Conservation (phyloP, 2,113 vertebrate genomes). For the Turnix velox region DNA sequence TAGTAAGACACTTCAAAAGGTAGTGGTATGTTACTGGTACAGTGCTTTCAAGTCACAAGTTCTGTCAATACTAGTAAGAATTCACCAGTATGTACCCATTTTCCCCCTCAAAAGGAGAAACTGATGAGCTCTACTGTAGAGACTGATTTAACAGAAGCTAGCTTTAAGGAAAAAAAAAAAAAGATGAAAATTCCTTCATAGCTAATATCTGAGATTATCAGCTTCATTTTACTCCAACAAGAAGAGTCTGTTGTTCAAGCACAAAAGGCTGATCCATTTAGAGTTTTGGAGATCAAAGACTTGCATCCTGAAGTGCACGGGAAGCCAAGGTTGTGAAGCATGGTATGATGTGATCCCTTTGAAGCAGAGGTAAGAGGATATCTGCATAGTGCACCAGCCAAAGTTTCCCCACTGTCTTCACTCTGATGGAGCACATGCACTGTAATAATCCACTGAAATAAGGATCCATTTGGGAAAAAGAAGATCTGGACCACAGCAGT, state of each 20-base stretch:
- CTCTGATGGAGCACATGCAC: neutral
- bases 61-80: neutral
- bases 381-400: neutral
- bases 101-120: neutral
- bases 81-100: neutral
- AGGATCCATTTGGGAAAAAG: neutral
- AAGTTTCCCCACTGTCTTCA: neutral
- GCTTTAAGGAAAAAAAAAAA: neutral
- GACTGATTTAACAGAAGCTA: neutral
- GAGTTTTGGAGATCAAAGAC: neutral
- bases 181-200: neutral
- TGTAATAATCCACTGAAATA: slow-evolving; percentile 4
- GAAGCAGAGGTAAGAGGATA: neutral
- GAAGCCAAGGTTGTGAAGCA: neutral
- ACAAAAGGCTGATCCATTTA: neutral
- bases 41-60: neutral
- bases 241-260: neutral
- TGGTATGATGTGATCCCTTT: neutral
- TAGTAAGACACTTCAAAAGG: neutral
- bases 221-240: neutral
- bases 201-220: neutral
- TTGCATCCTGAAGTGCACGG: neutral
- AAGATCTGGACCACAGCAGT: neutral
- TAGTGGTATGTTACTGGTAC: neutral
- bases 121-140: neutral